Evolutionary conservation across 2,888 invertebrate species (phyloP).

Genomic region (Pinctada fucata): DNA sequence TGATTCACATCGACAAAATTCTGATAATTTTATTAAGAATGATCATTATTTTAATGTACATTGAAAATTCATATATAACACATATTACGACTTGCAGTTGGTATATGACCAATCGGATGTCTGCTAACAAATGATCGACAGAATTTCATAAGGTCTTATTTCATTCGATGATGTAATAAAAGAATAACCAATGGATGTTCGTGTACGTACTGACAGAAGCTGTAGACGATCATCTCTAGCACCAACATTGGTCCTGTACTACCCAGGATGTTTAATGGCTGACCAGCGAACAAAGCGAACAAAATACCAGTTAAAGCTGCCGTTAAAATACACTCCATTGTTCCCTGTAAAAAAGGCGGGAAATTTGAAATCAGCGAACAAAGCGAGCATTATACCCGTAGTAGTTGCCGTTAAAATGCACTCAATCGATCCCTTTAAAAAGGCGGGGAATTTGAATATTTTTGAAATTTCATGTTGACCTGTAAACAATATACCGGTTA

Average conservation of each 20-base stretch:
- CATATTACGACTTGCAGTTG: too few relatives aligned
- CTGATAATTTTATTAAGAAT: too few relatives aligned
- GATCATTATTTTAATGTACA: too few relatives aligned
- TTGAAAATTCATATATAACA: too few relatives aligned
- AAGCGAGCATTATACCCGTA: conserved; percentile 72
- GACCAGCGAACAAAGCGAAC: conserved; percentile 76
- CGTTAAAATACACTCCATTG: conserved; percentile 79
- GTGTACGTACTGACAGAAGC: conserved; percentile 87
- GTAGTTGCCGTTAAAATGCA: conserved; percentile 74
- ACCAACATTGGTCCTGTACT: conserved; percentile 78
- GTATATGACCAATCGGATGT: too few relatives aligned
- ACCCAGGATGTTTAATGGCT: conserved; percentile 77
- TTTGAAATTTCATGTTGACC: too few relatives aligned
- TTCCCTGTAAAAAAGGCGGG: conserved; percentile 75
- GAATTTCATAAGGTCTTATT: too few relatives aligned
- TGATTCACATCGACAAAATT: too few relatives aligned
- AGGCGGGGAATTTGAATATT: too few relatives aligned
- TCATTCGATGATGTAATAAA: too few relatives aligned
- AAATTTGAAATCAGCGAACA: conserved; percentile 70
- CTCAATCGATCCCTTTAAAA: background rate
- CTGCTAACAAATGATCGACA: too few relatives aligned
- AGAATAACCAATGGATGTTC: too few relatives aligned
- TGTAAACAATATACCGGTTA: background rate
- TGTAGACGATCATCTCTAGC: conserved; percentile 91
- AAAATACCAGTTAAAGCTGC: conserved; percentile 75